Conservation (phyloP, 2,888 invertebrate species). For the Poecilus cupreus region DNA sequence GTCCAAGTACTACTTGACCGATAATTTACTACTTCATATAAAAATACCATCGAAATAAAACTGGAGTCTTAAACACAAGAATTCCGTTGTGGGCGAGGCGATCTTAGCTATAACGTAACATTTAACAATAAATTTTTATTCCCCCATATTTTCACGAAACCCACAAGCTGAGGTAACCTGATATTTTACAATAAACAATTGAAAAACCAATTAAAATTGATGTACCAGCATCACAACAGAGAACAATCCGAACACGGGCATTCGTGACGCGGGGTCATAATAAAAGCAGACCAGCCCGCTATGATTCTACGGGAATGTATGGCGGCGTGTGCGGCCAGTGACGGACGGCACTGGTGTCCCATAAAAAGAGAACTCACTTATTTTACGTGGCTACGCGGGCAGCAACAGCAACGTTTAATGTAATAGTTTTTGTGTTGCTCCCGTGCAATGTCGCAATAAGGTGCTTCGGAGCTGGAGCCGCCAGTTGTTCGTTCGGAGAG, state of each 20-base stretch:
- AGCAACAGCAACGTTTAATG: slow-evolving; percentile 25
- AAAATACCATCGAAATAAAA: slow-evolving; percentile 36
- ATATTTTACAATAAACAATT: slow-evolving; percentile 56
- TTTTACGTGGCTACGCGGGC: slow-evolving; percentile 18
- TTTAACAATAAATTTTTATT: slow-evolving; percentile 50
- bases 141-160: slow-evolving; percentile 34
- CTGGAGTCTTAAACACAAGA: neutral
- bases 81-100: slow-evolving; percentile 9
- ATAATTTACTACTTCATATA: slow-evolving; percentile 15
- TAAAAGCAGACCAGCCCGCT: neutral
- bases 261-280: slow-evolving; percentile 30
- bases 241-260: slow-evolving; percentile 6
- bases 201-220: slow-evolving; percentile 56
- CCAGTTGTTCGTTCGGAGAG: neutral
- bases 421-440: slow-evolving; percentile 53
- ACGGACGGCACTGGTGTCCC: slow-evolving; percentile 34
- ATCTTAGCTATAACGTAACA: slow-evolving; percentile 12
- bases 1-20: neutral
- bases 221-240: slow-evolving; percentile 37
- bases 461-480: slow-evolving; percentile 16
- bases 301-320: neutral
- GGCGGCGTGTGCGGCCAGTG: slow-evolving; percentile 8
- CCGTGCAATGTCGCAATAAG: slow-evolving; percentile 58
- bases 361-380: slow-evolving; percentile 23
- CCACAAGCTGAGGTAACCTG: slow-evolving; percentile 36